A percentile compares a stretch with the other conserved stretches of the same genome.
Evolutionary conservation across 53 echinoderm and acorn worm genomes (phyloP).

Genomic region (Echinometra lucunter): DNA sequence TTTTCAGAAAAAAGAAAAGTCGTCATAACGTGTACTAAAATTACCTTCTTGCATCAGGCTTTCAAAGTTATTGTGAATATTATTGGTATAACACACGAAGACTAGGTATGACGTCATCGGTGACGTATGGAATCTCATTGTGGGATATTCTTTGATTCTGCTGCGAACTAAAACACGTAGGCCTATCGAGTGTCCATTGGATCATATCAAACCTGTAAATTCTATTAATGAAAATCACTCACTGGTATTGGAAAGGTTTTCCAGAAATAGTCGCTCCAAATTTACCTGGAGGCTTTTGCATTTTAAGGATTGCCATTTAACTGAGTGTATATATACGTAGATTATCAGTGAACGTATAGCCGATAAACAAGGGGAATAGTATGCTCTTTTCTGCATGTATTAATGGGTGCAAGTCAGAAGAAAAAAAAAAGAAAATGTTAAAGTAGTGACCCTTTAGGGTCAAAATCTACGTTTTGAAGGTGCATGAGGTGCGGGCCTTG

Average conservation of each 20-base stretch:
- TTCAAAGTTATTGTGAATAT: conserved; percentile 24
- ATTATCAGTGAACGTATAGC: too few relatives aligned
- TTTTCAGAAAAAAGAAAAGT: background rate
- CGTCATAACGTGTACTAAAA: conserved; percentile 3
- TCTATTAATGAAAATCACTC: background rate
- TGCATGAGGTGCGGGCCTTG: background rate
- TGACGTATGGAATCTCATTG: conserved; percentile 19
- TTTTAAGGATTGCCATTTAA: background rate
- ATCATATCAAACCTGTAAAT: background rate
- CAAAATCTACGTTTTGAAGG: too few relatives aligned
- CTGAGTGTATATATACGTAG: background rate
- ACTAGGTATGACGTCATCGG: background rate
- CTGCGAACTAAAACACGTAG: background rate
- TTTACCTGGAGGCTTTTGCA: background rate
- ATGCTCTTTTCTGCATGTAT: too few relatives aligned
- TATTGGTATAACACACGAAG: background rate
- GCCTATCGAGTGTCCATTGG: background rate
- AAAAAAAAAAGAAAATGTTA: too few relatives aligned
- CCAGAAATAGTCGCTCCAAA: background rate
- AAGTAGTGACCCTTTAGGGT: too few relatives aligned
- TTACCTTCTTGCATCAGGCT: conserved; percentile 12
- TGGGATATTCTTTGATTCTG: background rate
- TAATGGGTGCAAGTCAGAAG: too few relatives aligned
- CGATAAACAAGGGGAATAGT: too few relatives aligned
- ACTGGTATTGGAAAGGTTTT: background rate